A percentile compares a stretch with the other conserved stretches of the same genome.
Conservation (phyloP, 2,113 vertebrate species). For the Eretmochelys imbricata region DNA sequence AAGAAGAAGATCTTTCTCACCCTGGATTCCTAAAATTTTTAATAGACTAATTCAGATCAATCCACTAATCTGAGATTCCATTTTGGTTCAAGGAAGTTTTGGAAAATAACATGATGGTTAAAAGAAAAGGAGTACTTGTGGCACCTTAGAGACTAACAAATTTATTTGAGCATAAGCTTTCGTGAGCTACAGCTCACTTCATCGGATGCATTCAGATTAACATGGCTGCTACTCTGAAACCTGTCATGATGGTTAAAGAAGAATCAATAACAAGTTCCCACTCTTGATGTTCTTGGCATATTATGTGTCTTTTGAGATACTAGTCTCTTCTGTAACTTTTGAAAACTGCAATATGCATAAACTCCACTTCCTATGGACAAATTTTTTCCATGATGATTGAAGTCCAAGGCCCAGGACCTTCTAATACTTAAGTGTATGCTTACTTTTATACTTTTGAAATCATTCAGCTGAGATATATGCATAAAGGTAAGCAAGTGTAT, state of each 20-base stretch:
- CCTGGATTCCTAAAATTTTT: background rate
- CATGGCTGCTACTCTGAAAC: no score
- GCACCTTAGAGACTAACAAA: no score
- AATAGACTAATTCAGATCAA: background rate
- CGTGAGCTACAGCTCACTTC: no score
- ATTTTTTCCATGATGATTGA: background rate
- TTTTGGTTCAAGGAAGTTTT: background rate
- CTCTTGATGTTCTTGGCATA: background rate
- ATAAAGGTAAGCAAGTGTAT: background rate
- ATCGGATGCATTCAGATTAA: no score
- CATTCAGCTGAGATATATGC: background rate
- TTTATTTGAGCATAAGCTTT: no score
- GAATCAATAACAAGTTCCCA: background rate
- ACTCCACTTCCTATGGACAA: background rate
- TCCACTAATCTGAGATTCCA: background rate
- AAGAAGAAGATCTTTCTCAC: background rate
- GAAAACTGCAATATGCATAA: background rate
- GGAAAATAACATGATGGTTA: background rate
- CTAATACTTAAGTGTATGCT: background rate
- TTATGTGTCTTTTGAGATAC: background rate
- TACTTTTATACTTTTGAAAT: background rate
- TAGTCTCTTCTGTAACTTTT: fast-evolving
- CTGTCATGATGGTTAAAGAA: background rate
- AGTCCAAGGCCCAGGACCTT: background rate
- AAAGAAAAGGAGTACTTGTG: no score